A percentile compares a stretch with the other conserved stretches of the same genome.
Evolutionary conservation across 2,888 invertebrate genomes (phyloP).

Genomic region (Selenia dentaria): DNA sequence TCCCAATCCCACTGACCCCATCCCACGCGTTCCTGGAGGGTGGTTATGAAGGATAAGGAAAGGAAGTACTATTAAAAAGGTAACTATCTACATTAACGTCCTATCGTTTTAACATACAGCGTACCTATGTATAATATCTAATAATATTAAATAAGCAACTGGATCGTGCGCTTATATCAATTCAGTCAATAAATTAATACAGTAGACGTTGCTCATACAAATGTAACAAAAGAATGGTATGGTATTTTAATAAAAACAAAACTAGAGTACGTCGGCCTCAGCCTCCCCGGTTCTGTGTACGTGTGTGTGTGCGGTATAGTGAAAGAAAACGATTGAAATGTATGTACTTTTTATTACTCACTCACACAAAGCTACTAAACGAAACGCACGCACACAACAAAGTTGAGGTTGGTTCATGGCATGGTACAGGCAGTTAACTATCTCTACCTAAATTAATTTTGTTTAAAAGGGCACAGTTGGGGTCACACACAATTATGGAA

Average conservation of each 20-base stretch:
- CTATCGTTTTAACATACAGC: not conserved
- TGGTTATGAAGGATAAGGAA: slow-evolving; percentile 1
- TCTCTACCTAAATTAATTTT: slow-evolving; percentile 48
- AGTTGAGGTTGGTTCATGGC: slow-evolving; percentile 18
- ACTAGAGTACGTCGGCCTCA: slow-evolving; percentile 50
- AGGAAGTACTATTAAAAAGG: slow-evolving; percentile 13
- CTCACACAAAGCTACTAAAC: slow-evolving; percentile 37
- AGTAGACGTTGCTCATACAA: slow-evolving; percentile 23
- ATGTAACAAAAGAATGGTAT: slow-evolving; percentile 37
- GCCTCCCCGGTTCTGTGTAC: slow-evolving; percentile 45
- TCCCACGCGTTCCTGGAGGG: slow-evolving; percentile 3
- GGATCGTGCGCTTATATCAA: slow-evolving; percentile 15
- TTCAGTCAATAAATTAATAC: slow-evolving; percentile 15
- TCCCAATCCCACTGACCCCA: slow-evolving; percentile 5
- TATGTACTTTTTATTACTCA: slow-evolving; percentile 36
- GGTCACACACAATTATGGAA: too few relatives aligned
- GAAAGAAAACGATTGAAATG: slow-evolving; percentile 49
- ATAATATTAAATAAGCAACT: slow-evolving; percentile 15
- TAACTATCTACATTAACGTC: slow-evolving; percentile 1
- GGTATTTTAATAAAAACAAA: slow-evolving; percentile 70
- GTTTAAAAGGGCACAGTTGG: slow-evolving; percentile 55
- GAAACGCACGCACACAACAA: slow-evolving; percentile 34
- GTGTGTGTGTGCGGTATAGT: slow-evolving; percentile 50
- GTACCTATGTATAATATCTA: not conserved
- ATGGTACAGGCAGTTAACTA: slow-evolving; percentile 31